Evolutionary conservation across 2,888 invertebrate species (phyloP), one percentile per base, ranked within the genome.

Genomic region (Diadromus collaris): DNA sequence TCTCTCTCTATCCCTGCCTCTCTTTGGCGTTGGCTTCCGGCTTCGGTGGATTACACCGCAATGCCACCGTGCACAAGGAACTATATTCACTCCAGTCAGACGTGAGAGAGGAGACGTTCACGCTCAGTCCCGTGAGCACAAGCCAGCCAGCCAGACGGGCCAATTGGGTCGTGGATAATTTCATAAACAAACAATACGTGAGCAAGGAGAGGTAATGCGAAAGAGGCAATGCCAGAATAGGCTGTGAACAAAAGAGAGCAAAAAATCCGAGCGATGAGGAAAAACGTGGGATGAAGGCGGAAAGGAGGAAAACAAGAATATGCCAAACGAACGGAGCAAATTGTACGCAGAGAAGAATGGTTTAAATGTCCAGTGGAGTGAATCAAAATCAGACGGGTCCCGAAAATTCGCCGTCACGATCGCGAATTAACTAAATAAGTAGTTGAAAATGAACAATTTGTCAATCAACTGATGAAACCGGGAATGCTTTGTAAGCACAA

Each of bases 81-180:
- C 46, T 58, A 46, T 46, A 46, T 69, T 41, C 69, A 46, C 29
- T 21, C 51, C 27, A 58, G 44, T 44, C 44, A 69, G 44, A 58
- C 41, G 56, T 29, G 32, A 21, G 58, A 29, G 58, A 58, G 32
- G 29, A 69, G 44, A 58, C n/a, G 32, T 16, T 29, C 58, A 46
- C 60, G 64, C 70, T 51, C 69, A 48, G 46, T 58, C 51, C 54
- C 58, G 71, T 48, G 41, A 29, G 51, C 56, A 19, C 67, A 24
- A 73, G 38, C 69, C 76, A 78, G 65, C 76, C 82, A 83, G 79
- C 85, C 82, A 81, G 70, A 67, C 78, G 83, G 76, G 82, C 84
- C 86, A 88, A 88, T 88, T 86, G 86, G 85, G 84, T 85, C 85
- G 84, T 84, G 80, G 81, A 84, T 88, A 86, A 88, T 87, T 87